Percentiles rank a stretch among this genome's conserved stretches.
phyloP scores from a whole-genome alignment of 2,797 vertebrate species.

The Caiman crocodilus region DNA sequence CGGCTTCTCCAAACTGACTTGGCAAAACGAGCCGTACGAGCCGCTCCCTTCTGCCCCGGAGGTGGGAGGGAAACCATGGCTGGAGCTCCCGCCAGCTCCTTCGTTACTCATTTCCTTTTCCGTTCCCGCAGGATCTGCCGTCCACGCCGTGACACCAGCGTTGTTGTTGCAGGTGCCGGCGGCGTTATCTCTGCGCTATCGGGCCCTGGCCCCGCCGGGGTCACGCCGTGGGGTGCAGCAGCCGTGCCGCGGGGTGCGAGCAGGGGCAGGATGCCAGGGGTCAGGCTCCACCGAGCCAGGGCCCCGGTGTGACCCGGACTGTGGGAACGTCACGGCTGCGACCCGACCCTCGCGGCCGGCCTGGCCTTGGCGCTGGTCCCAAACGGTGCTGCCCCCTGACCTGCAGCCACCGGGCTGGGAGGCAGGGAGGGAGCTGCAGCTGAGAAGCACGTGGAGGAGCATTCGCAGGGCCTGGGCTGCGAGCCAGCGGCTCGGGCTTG shows the following conservation, averaged over 20 bases:
- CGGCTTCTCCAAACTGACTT: not conserved
- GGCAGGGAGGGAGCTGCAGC: constrained; percentile 66
- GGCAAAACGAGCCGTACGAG: not conserved
- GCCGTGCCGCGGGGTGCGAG: rapidly evolving
- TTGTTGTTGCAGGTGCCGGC: constrained; percentile 73
- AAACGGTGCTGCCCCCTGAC: not conserved
- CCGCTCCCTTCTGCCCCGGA: not conserved
- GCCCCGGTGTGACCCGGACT: rapidly evolving
- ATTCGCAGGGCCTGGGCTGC: constrained; percentile 78
- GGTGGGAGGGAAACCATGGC: rapidly evolving
- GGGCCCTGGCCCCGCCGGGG: too few species aligned
- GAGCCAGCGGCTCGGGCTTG: constrained; percentile 77
- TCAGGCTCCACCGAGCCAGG: not conserved
- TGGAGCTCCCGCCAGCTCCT: rapidly evolving
- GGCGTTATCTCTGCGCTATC: not conserved
- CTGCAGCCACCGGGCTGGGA: not conserved
- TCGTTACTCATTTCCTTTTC: constrained; percentile 62
- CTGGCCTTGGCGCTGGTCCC: not conserved
- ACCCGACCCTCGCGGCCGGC: not conserved
- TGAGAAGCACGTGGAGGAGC: constrained; percentile 81
- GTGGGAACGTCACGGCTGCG: too few species aligned
- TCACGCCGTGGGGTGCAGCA: not conserved
- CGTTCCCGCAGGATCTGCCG: not conserved
- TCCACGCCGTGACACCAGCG: constrained; percentile 22
- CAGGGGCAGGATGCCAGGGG: rapidly evolving